phyloP scores from a whole-genome alignment of 2,113 vertebrate species.

The Lophius piscatorius region DNA sequence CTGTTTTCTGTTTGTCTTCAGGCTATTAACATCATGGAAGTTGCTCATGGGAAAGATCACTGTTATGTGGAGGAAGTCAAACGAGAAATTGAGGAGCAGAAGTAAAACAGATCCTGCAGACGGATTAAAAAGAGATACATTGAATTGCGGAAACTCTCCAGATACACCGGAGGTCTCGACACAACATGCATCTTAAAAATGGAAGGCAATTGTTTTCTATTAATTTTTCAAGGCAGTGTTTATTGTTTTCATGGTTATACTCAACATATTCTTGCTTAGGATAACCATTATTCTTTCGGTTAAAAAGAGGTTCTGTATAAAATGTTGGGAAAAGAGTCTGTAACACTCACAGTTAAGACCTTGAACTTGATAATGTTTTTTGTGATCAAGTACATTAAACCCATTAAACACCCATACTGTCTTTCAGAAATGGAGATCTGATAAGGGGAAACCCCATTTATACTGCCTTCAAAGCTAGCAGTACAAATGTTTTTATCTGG shows the following conservation, averaged over 20 bases:
- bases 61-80: slow-evolving; percentile 93
- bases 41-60: slow-evolving; percentile 96
- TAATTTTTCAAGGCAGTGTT: slow-evolving; percentile 18
- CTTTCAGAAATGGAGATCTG: not conserved
- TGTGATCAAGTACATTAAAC: slow-evolving; percentile 12
- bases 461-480: slow-evolving; percentile 1
- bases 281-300: slow-evolving; percentile 3
- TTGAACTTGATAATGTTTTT: slow-evolving; percentile 6
- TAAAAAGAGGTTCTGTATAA: not conserved
- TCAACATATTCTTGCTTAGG: slow-evolving; percentile 15
- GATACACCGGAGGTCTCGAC: slow-evolving; percentile 37
- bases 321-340: not conserved
- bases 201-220: too few relatives aligned
- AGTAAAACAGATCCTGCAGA: slow-evolving; percentile 45
- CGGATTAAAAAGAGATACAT: slow-evolving; percentile 18
- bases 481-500: slow-evolving; percentile 21
- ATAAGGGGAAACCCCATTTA: not conserved
- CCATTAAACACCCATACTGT: not conserved
- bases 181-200: too few relatives aligned
- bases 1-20: slow-evolving; percentile 64
- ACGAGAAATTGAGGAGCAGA: slow-evolving; percentile 89
- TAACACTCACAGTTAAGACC: slow-evolving; percentile 5
- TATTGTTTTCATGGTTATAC: slow-evolving; percentile 23
- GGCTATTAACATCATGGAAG: slow-evolving; percentile 95
- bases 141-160: slow-evolving; percentile 9